Percentiles rank a stretch among this genome's conserved stretches.
Evolutionary conservation across 2,113 vertebrate species (phyloP).

Genomic region (Haplochromis vanheusdeni): DNA sequence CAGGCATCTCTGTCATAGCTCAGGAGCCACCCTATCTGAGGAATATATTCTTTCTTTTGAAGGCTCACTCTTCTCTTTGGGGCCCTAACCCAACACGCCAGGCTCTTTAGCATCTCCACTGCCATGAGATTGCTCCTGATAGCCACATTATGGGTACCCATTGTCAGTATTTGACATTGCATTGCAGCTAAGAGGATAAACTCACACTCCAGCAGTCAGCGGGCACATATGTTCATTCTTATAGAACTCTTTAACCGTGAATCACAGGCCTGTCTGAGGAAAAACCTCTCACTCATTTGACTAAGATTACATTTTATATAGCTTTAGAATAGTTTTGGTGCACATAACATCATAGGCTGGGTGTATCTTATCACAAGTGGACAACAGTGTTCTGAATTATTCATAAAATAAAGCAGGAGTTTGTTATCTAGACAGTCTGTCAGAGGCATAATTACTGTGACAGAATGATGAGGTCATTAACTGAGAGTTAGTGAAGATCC

Average conservation of each 20-base stretch:
- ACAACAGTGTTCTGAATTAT: slow-evolving; percentile 4
- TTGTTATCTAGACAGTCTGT: neutral
- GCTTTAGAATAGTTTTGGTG: neutral
- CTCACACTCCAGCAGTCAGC: slow-evolving; percentile 31
- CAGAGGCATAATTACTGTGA: neutral
- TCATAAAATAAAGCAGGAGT: slow-evolving; percentile 44
- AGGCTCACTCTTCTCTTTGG: slow-evolving; percentile 58
- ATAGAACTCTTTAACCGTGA: neutral
- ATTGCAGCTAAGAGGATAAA: slow-evolving; percentile 73
- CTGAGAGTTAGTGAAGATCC: slow-evolving; percentile 26
- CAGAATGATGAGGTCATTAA: slow-evolving; percentile 51
- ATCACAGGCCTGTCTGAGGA: neutral
- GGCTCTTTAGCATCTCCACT: slow-evolving; percentile 77
- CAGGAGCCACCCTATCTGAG: slow-evolving; percentile 70
- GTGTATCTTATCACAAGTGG: neutral
- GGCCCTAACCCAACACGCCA: slow-evolving; percentile 67
- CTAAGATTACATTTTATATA: neutral
- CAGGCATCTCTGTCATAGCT: slow-evolving; percentile 85
- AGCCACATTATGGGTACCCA: slow-evolving; percentile 69
- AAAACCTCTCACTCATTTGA: neutral
- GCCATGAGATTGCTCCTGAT: slow-evolving; percentile 63
- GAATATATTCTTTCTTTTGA: slow-evolving; percentile 80
- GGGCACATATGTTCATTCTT: slow-evolving; percentile 39
- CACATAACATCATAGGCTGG: neutral
- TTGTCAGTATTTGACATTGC: slow-evolving; percentile 71